These are phyloP conservation scores for fruit fly (Drosophila melanogaster) DNA, from an alignment of 1,140 invertebrate genomes.

Conservation along the genomic window DNA sequence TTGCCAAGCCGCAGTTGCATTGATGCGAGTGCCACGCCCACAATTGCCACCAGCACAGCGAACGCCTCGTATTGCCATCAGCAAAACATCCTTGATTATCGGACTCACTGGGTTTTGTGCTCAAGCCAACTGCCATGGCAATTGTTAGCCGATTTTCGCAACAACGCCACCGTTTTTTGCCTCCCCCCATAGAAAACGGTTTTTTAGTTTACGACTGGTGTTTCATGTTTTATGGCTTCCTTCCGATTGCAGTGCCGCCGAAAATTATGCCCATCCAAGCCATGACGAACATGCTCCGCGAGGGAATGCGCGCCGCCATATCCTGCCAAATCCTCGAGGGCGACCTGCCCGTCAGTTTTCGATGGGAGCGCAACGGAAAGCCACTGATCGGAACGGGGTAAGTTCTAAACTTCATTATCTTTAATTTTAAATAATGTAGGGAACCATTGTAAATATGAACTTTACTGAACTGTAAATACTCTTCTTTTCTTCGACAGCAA, in stretches of 20 bases:
- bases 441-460: background rate
- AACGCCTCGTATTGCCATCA: conserved; percentile 17
- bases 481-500: conserved; percentile 39
- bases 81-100: conserved; percentile 39
- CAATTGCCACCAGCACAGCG: conserved; percentile 31
- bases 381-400: conserved; percentile 85
- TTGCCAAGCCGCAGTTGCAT: conserved; percentile 75
- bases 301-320: conserved; percentile 96
- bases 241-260: conserved; percentile 89
- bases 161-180: conserved; percentile 30
- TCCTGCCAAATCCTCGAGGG: conserved; percentile 97
- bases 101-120: conserved; percentile 57
- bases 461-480: background rate
- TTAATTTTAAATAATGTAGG: background rate
- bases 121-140: conserved; percentile 61
- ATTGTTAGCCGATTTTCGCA: conserved; percentile 52
- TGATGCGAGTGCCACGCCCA: conserved; percentile 64
- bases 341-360: conserved; percentile 95
- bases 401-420: conserved; percentile 4
- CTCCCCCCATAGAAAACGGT: conserved; percentile 1
- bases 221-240: conserved; percentile 26
- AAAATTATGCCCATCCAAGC: conserved; percentile 95
- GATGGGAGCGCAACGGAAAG: conserved; percentile 93
- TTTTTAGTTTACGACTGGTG: conserved; percentile 18
- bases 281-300: conserved; percentile 91